A percentile compares a stretch with the other conserved stretches of the same genome.
Evolutionary conservation across 2,888 invertebrate genomes (phyloP).

Genomic region (Brenthis hecate): DNA sequence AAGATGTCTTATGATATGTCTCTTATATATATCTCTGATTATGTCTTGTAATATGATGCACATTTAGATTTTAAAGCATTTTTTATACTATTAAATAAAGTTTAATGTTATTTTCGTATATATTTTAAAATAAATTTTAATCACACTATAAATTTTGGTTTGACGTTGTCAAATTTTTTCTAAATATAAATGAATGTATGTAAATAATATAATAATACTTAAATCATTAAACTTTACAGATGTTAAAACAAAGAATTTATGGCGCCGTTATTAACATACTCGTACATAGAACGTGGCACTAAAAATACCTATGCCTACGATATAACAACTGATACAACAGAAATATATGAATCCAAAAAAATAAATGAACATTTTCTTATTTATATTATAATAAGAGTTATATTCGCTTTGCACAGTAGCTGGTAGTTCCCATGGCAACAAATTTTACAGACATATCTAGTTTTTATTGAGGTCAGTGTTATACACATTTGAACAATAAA

Average conservation of each 20-base stretch:
- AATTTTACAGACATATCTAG: slow-evolving; percentile 15
- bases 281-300: slow-evolving; percentile 1
- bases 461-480: slow-evolving; percentile 29
- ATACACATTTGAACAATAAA: slow-evolving; percentile 23
- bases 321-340: slow-evolving; percentile 26
- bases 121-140: no score
- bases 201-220: no score
- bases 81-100: no score
- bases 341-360: not conserved
- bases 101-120: no score
- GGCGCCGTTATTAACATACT: slow-evolving; percentile 9
- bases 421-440: slow-evolving; percentile 29
- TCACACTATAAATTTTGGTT: no score
- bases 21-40: no score
- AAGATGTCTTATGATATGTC: no score
- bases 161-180: no score
- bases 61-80: no score
- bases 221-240: not conserved
- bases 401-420: not conserved
- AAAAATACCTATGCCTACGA: slow-evolving; percentile 17
- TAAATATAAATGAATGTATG: no score
- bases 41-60: no score
- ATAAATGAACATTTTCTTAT: slow-evolving; percentile 2
- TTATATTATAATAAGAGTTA: slow-evolving; percentile 6
- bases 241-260: slow-evolving; percentile 11